A percentile compares a stretch with the other conserved stretches of the same genome.
phyloP scores from a whole-genome alignment of 53 echinoderm and acorn worm species.

The Hippasteria phrygiana region DNA sequence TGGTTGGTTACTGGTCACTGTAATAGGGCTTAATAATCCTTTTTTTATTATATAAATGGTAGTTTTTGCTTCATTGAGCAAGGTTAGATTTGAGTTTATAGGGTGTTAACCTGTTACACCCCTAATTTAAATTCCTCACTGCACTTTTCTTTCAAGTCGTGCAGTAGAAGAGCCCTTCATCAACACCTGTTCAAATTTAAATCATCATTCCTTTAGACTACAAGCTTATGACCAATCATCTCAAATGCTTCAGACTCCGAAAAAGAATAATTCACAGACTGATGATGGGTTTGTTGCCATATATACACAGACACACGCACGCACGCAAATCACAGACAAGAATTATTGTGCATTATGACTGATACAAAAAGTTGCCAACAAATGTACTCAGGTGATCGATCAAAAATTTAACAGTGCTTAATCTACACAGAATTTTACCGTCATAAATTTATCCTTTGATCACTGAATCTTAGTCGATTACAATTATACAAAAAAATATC shows the following conservation, averaged over 20 bases:
- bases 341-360: conserved; percentile 34
- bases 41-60: too few relatives aligned
- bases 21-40: too few relatives aligned
- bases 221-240: too few relatives aligned
- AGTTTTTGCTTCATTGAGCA: too few relatives aligned
- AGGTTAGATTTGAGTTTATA: too few relatives aligned
- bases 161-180: too few relatives aligned
- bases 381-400: not conserved
- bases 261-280: not conserved
- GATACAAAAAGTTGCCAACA: conserved; percentile 6
- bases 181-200: too few relatives aligned
- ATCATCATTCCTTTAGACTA: too few relatives aligned
- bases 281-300: conserved; percentile 2
- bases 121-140: too few relatives aligned
- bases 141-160: too few relatives aligned
- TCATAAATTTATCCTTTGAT: conserved; percentile 4
- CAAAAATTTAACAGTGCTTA: not conserved
- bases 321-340: not conserved
- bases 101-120: too few relatives aligned
- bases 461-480: not conserved
- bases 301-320: conserved; percentile 39
- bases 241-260: not conserved
- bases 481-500: not conserved
- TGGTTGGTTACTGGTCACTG: too few relatives aligned
- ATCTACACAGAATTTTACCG: not conserved